Base-by-base conservation (phyloP, 2,888 invertebrate genomes). In the Xanthia icteritia region DNA sequence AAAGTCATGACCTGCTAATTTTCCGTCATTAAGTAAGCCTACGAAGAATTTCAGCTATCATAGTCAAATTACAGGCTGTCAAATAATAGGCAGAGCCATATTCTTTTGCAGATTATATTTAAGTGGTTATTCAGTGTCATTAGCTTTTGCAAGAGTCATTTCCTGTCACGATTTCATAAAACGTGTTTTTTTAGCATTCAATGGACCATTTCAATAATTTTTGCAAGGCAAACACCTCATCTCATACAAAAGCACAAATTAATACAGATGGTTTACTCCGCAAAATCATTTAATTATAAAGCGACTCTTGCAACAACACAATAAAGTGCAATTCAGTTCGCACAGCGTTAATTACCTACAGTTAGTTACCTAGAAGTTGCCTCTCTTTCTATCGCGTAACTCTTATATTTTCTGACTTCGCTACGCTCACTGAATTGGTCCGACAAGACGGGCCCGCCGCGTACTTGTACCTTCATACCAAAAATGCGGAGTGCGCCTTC, bases 81-180 rank as follows among this genome's bases (percentile, higher is more conserved):
- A 58, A 78, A 79, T 82, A 4, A 69, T 56, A 58, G 54, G 2
- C 13, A 54, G 9, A 6, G 15, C 0, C 36, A 1, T 56, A 36
- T 64, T 70, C 5, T 79, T 75, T 56, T 65, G 61, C 36, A 5
- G 61, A 78, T 82, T 27, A 68, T 69, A 58, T 39, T 9, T 20
- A 71, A 70, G 39, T 81, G 61, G 17, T 0, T 17, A 15, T 45
- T 74, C n/a, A 48, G 54, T 42, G 36, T 2, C 23, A 71, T 82
- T 78, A 51, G 23, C 1, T 61, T 61, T 81, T 77, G 64, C 17
- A 77, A 73, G 65, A 69, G 66, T 76, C 54, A 82, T 77, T 72
- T 69, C 0, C 1, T 0, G 36, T 56, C 77, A 77, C 82, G 65
- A 82, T 77, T 69, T 15, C 4, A 0, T 23, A 27, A 58, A 65